Percentiles rank a stretch among this genome's conserved stretches.
phyloP scores from a whole-genome alignment of 2,888 invertebrate species.

The Kryphioiulus occultus region DNA sequence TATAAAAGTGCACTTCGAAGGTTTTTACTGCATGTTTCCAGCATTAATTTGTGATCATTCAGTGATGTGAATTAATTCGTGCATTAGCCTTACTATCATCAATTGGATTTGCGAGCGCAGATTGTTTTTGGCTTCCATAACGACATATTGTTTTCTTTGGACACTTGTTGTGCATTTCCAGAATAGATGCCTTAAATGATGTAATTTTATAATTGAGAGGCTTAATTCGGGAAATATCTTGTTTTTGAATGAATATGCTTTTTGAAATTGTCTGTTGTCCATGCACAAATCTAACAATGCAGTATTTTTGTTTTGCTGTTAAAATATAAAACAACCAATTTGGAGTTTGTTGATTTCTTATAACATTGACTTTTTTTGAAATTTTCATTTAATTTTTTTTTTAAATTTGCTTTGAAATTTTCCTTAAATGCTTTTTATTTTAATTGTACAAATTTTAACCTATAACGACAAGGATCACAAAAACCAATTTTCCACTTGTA shows the following conservation, averaged over 20 bases:
- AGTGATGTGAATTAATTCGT: not conserved
- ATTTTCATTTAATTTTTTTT: not conserved
- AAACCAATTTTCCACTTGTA: too few relatives aligned
- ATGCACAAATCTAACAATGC: not conserved
- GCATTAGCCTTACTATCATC: not conserved
- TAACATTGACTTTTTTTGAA: not conserved
- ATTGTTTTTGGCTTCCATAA: not conserved
- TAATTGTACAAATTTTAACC: too few relatives aligned
- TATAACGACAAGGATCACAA: too few relatives aligned
- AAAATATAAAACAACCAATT: not conserved
- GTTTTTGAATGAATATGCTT: not conserved
- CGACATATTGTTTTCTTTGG: not conserved
- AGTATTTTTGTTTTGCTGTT: constrained; percentile 12
- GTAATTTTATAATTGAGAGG: not conserved
- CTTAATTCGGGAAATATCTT: not conserved
- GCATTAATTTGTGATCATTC: not conserved
- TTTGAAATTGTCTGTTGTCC: not conserved
- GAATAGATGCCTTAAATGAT: not conserved
- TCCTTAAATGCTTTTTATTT: too few relatives aligned
- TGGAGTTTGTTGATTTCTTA: not conserved
- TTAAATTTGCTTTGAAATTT: not conserved
- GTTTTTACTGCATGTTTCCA: not conserved
- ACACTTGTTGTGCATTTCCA: not conserved
- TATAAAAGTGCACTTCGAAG: constrained; percentile 15
- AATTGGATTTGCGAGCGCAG: not conserved